These are phyloP conservation scores for Tenthredo mesomela DNA, from an alignment of 2,888 invertebrate species.

Conservation along the genomic window DNA sequence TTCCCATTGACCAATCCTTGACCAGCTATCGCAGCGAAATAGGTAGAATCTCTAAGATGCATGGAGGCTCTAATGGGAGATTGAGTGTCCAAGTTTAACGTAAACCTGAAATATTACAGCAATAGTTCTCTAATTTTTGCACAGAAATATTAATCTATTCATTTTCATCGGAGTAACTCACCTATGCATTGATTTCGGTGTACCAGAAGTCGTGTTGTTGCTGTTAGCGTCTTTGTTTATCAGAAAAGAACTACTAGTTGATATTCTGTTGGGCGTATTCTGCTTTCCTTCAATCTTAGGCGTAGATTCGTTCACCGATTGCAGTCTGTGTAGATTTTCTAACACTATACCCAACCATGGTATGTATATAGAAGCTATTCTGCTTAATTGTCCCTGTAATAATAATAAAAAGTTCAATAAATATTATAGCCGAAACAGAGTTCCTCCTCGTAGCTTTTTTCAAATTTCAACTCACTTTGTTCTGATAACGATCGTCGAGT, in stretches of 20 bases:
- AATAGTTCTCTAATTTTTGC: slow-evolving; percentile 32
- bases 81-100: slow-evolving; percentile 87
- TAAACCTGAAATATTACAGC: slow-evolving; percentile 79
- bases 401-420: background rate
- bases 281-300: slow-evolving; percentile 74
- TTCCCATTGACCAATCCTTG: slow-evolving; percentile 86
- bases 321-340: slow-evolving; percentile 91
- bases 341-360: slow-evolving; percentile 94
- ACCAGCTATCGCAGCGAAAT: slow-evolving; percentile 86
- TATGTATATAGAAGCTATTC: slow-evolving; percentile 94
- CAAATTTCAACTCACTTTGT: slow-evolving; percentile 81
- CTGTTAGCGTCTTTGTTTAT: slow-evolving; percentile 78
- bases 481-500: slow-evolving; percentile 93
- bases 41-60: slow-evolving; percentile 88
- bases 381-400: slow-evolving; percentile 85
- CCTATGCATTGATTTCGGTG: slow-evolving; percentile 73
- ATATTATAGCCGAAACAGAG: background rate
- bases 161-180: slow-evolving; percentile 54
- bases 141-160: background rate
- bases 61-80: slow-evolving; percentile 85
- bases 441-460: background rate
- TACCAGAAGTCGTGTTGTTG: slow-evolving; percentile 66
- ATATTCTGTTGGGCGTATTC: slow-evolving; percentile 79
- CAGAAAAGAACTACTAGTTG: slow-evolving; percentile 82
- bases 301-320: slow-evolving; percentile 72